A percentile compares a stretch with the other conserved stretches of the same genome.
These are phyloP conservation scores for Falcaria lacertinaria DNA, from an alignment of 2,888 invertebrate species.

Conservation along the genomic window DNA sequence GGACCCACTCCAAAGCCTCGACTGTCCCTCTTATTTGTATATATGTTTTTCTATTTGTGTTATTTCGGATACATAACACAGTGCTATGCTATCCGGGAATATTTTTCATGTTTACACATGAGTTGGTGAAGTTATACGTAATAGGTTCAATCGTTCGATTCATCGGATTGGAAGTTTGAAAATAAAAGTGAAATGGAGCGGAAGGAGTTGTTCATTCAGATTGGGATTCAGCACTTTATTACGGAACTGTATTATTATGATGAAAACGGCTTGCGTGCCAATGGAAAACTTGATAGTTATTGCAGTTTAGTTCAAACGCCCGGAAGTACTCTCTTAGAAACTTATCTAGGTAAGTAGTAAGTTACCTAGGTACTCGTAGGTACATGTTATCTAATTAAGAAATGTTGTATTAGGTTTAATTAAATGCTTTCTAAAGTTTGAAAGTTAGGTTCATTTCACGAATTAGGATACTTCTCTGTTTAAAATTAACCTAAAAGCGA, in stretches of 20 bases:
- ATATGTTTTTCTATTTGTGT: too few relatives aligned
- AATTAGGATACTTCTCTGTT: too few relatives aligned
- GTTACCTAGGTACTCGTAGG: neutral
- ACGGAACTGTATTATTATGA: conserved; percentile 14
- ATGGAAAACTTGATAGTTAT: neutral
- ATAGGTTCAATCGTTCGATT: conserved; percentile 62
- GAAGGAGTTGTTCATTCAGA: conserved; percentile 62
- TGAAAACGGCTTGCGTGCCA: conserved; percentile 8
- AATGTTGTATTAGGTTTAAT: too few relatives aligned
- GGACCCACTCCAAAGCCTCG: too few relatives aligned
- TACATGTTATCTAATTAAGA: too few relatives aligned
- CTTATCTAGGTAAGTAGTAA: neutral
- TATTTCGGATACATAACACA: too few relatives aligned
- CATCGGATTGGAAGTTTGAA: conserved; percentile 65
- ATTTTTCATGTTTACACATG: conserved; percentile 50
- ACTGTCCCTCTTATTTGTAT: too few relatives aligned
- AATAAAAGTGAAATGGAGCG: conserved; percentile 67
- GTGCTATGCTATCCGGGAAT: conserved; percentile 35
- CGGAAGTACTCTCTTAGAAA: neutral
- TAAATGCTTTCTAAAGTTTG: too few relatives aligned
- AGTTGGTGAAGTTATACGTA: conserved; percentile 56
- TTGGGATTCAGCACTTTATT: conserved; percentile 58
- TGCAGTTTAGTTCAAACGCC: neutral
- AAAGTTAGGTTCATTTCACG: too few relatives aligned
- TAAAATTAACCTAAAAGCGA: too few relatives aligned